Conservation (phyloP, 2,113 vertebrate species). For the Hemiscyllium ocellatum region DNA sequence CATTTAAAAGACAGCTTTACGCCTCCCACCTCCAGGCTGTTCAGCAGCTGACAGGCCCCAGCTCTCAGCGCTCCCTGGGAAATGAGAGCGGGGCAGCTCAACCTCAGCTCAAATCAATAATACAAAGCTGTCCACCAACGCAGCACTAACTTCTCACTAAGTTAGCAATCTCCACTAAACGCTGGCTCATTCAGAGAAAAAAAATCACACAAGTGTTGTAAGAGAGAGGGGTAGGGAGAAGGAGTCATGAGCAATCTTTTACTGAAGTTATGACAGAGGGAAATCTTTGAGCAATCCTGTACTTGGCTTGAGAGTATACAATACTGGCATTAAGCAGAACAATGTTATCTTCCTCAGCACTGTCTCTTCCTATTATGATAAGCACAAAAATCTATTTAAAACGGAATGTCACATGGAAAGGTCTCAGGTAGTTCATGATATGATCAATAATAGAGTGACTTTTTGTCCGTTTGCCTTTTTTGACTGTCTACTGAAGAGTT, state of each 20-base stretch:
- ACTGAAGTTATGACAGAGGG: neutral
- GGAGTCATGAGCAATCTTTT: neutral
- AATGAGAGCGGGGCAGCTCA: neutral
- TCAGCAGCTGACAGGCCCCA: neutral
- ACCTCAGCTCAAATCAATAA: neutral
- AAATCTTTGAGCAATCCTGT: neutral
- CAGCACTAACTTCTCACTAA: neutral
- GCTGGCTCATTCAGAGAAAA: neutral
- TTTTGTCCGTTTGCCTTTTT: neutral
- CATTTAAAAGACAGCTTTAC: neutral
- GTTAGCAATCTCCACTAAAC: neutral
- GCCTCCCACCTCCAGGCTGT: neutral
- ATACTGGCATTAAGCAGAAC: neutral
- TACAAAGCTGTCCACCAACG: neutral
- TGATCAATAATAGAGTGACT: conserved; percentile 5
- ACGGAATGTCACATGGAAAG: neutral
- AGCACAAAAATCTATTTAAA: conserved; percentile 2
- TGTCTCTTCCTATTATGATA: neutral
- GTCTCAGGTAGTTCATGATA: conserved; percentile 24
- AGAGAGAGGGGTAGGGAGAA: too few relatives aligned
- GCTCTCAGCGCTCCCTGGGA: neutral
- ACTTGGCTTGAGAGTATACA: neutral
- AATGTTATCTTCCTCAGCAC: conserved; percentile 2
- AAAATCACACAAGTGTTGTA: neutral
- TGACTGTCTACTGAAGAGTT: conserved; percentile 17